A percentile compares a stretch with the other conserved stretches of the same genome.
phyloP scores from a whole-genome alignment of 2,797 vertebrate genomes.

The Crenuchus spilurus region DNA sequence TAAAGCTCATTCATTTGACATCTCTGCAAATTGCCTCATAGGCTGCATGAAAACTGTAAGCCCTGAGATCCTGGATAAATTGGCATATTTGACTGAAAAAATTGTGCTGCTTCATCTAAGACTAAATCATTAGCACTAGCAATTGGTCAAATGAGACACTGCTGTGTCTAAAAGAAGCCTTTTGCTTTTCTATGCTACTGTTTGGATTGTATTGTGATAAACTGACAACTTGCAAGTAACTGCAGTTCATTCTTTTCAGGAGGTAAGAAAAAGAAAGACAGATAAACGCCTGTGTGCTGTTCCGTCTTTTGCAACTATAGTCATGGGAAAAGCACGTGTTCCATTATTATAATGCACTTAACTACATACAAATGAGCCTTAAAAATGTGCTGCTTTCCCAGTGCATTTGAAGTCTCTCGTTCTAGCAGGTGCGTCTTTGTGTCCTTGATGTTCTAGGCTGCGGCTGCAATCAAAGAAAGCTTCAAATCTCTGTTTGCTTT shows the following conservation, averaged over 20 bases:
- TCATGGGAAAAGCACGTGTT: conserved; percentile 12
- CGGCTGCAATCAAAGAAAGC: conserved; percentile 28
- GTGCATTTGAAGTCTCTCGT: conserved; percentile 7
- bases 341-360: conserved; percentile 14
- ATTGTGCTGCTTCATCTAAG: conserved; percentile 1
- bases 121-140: conserved; percentile 14
- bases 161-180: neutral
- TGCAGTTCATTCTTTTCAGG: conserved; percentile 6
- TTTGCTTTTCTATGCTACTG: neutral
- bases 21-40: conserved; percentile 8
- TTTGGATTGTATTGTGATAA: conserved; percentile 5
- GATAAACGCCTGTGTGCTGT: neutral
- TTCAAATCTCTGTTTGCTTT: conserved; percentile 26
- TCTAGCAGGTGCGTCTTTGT: conserved; percentile 32
- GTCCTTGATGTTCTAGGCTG: conserved; percentile 18
- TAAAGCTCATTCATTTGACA: conserved; percentile 27
- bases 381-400: conserved; percentile 22
- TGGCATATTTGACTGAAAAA: neutral
- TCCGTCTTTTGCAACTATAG: conserved; percentile 10
- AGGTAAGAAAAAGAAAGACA: neutral
- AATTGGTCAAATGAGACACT: neutral
- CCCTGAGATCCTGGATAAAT: conserved; percentile 19
- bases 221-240: neutral
- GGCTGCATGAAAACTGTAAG: conserved; percentile 20
- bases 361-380: conserved; percentile 18